Base-by-base conservation (phyloP, 92 coral and sea anemone genomes). In the Palythoa grandis region DNA sequence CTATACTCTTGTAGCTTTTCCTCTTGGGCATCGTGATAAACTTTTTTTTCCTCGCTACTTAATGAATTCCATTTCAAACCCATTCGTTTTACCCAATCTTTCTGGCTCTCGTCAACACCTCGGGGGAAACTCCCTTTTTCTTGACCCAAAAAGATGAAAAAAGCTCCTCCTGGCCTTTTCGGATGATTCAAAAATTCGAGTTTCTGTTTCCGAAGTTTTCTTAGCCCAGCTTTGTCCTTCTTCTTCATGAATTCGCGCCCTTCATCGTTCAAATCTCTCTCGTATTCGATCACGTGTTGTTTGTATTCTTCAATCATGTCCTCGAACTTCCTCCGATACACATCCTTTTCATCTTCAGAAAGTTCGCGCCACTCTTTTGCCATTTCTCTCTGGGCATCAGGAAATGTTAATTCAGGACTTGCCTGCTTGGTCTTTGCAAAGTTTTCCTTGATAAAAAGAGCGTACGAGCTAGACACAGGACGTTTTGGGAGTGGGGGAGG, bases 401-500 rank as follows among this genome's bases (percentile, higher is more conserved):
- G 29, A 65, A 68, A 67, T 48, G 85, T 40, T 9, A 68, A 39
- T 20, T 48, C 54, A 11, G 85, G 40, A 16, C 23, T 66, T 48
- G 22, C 60, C 22, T 80, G 74, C 11, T 22, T 53, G 20, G 56
- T 20, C 11, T 48, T 48, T 24, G 74, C 85, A 80, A 47, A 80
- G 23, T 80, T 80, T 80, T 80, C 85, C 20, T 80, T 80, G 43
- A 80, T 47, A 22, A 66, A 80, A 20, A 80, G 52, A 0, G 38
- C 52, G 39, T 80, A 80, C 12, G 85, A 48, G 24, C 50, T 80
- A 7, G 85, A 52, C 20, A 52, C 73, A 19, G 85, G 85, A 12
- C 60, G 74, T 15, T 80, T 80, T 22, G 85, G 85, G 6, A 80
- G 61, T 3, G 85, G 85, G 19, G 85, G 85, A 17, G 85, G 85